A percentile compares a stretch with the other conserved stretches of the same genome.
These are phyloP conservation scores for Pomacea maculata DNA, from an alignment of 1,140 invertebrate species.

Conservation along the genomic window DNA sequence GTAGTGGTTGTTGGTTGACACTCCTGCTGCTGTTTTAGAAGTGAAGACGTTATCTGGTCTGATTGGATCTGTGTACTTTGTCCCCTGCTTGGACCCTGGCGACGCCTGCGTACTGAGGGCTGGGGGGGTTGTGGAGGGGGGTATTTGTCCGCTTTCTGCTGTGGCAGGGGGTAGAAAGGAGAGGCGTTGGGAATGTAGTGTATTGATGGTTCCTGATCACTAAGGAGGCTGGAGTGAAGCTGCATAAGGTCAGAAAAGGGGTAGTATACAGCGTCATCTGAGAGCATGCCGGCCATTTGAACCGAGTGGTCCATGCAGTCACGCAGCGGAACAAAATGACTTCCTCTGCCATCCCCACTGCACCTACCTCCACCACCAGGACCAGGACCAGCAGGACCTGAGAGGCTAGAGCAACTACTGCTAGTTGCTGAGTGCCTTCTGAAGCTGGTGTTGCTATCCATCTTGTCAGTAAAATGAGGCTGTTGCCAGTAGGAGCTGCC, in stretches of 20 bases:
- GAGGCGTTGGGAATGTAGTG: slow-evolving; percentile 4
- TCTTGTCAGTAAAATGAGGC: neutral
- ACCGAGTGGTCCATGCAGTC: too few relatives aligned
- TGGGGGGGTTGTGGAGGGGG: too few relatives aligned
- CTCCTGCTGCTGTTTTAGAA: slow-evolving; percentile 13
- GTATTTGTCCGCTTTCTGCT: neutral
- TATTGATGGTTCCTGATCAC: slow-evolving; percentile 9
- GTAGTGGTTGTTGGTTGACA: neutral
- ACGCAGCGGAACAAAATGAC: too few relatives aligned
- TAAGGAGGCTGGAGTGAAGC: slow-evolving; percentile 15
- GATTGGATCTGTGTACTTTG: slow-evolving; percentile 30
- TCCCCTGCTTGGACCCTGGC: neutral
- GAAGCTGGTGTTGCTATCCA: neutral
- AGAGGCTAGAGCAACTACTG: too few relatives aligned
- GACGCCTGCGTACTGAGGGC: neutral
- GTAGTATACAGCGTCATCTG: slow-evolving; percentile 5
- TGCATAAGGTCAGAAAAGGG: slow-evolving; percentile 23
- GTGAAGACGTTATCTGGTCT: slow-evolving; percentile 27
- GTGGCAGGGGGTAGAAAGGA: neutral
- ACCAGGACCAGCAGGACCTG: too few relatives aligned
- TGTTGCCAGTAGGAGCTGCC: slow-evolving; percentile 8
- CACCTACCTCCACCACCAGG: too few relatives aligned
- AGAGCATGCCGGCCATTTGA: too few relatives aligned
- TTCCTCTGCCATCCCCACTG: too few relatives aligned
- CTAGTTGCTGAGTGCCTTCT: neutral